Evolutionary conservation across 2,797 vertebrate genomes (phyloP).

Genomic region (Austrolebias charrua): DNA sequence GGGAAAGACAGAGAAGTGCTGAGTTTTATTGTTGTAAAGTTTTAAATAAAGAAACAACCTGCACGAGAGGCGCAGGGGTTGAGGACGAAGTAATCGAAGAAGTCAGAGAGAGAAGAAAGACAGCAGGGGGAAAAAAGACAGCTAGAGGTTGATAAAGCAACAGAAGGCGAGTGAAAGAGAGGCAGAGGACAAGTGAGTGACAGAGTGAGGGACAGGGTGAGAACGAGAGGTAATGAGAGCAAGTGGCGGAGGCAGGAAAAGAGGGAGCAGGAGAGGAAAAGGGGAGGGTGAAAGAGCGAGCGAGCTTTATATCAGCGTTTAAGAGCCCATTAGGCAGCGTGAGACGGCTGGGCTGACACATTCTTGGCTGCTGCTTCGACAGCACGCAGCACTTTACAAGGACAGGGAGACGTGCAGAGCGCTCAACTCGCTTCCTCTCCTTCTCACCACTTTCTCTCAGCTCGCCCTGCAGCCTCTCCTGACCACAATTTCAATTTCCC

Average conservation of each 20-base stretch:
- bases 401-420: conserved; percentile 73
- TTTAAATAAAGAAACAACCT: conserved; percentile 54
- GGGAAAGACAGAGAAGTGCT: conserved; percentile 28
- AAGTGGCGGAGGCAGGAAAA: conserved; percentile 58
- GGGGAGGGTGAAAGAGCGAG: conserved; percentile 71
- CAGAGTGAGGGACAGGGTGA: conserved; percentile 70
- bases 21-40: conserved; percentile 34
- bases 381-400: conserved; percentile 80
- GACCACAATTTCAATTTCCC: conserved; percentile 52
- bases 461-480: conserved; percentile 56
- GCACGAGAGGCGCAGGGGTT: conserved; percentile 30
- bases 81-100: conserved; percentile 48
- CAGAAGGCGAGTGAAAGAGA: conserved; percentile 45
- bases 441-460: conserved; percentile 58
- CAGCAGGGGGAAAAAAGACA: conserved; percentile 21
- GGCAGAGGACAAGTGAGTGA: conserved; percentile 70
- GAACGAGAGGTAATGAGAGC: conserved; percentile 72
- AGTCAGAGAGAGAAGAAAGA: conserved; percentile 34
- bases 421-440: conserved; percentile 69
- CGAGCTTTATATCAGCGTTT: conserved; percentile 79
- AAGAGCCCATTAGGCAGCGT: conserved; percentile 78
- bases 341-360: conserved; percentile 79
- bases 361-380: conserved; percentile 77
- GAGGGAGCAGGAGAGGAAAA: conserved; percentile 53
- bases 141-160: conserved; percentile 51